Evolutionary conservation across 64 coral and sea anemone species (phyloP), one percentile per base, ranked within the genome.

Genomic region (Dendronephthya gigantea): DNA sequence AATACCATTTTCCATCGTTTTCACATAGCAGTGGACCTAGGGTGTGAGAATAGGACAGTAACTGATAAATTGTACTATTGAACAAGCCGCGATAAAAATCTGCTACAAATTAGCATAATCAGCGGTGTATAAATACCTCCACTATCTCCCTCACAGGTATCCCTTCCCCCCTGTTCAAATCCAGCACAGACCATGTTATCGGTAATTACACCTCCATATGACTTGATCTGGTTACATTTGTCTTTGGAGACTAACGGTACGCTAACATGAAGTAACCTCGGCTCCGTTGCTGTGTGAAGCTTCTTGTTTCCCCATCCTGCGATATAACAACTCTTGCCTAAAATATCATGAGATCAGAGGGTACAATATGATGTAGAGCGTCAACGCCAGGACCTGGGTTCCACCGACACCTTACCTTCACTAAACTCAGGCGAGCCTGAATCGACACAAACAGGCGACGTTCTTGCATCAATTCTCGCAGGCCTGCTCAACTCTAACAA

Each of bases 111-210:
- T 45, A 45, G 41, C 41, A 45, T 45, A 45, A 45, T 11, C 41
- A 45, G 41, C 41, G 41, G n/a, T n/a, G n/a, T n/a, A n/a, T n/a
- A 22, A 40, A 87, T 90, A 98, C 95, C 95, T 45, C 95, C 95
- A 85, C 95, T 93, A 83, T 98, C 95, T 88, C 95, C 92, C 59
- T 85, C 84, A 82, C 95, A 98, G 49, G 95, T 93, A 58, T 98
- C 95, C 52, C 89, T 91, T 51, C 95, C 95, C 49, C 95, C 95
- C 28, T 84, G 69, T 33, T 91, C 62, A 82, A 84, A 98, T 4
- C 95, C 95, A 15, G 95, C 95, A 90, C 95, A 98, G 37, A 98
- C 75, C 95, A 98, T 87, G 51, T 91, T 87, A 8, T 69, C 83
- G 19, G 87, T 33, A 50, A 98, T 92, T 22, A 92, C 87, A 28